phyloP scores from a whole-genome alignment of 2,113 vertebrate species.

The Phylloscopus trochiloides region DNA sequence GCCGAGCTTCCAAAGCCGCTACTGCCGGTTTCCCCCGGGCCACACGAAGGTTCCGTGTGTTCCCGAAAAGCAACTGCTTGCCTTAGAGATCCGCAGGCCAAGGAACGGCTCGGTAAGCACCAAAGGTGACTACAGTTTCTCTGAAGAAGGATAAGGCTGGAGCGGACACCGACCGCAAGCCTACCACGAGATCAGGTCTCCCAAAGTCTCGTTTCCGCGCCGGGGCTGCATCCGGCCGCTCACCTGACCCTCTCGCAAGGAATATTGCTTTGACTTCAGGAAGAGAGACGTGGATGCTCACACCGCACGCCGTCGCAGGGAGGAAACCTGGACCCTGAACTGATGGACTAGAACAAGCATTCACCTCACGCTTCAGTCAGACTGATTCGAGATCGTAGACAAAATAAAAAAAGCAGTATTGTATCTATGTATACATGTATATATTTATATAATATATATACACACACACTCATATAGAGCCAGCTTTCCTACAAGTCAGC shows the following conservation, averaged over 20 bases:
- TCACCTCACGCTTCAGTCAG: constrained; percentile 63
- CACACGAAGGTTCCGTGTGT: neutral
- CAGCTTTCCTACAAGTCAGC: constrained; percentile 74
- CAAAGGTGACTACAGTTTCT: constrained; percentile 70
- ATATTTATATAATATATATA: constrained; percentile 75
- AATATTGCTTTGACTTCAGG: constrained; percentile 77
- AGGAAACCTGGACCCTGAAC: constrained; percentile 38
- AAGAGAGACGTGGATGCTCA: constrained; percentile 62
- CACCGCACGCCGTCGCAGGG: neutral
- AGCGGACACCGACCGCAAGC: constrained; percentile 43
- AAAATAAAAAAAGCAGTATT: constrained; percentile 71
- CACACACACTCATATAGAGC: constrained; percentile 69
- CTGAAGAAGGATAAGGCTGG: constrained; percentile 69
- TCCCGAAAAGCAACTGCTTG: constrained; percentile 57
- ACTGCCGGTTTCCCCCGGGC: neutral
- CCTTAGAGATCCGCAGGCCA: constrained; percentile 60
- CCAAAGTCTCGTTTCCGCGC: neutral
- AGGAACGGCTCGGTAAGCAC: constrained; percentile 67
- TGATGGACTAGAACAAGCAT: constrained; percentile 32
- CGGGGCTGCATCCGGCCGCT: neutral
- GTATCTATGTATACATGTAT: constrained; percentile 80
- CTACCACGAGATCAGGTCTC: constrained; percentile 39
- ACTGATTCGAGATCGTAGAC: constrained; percentile 54
- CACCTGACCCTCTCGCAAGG: constrained; percentile 33
- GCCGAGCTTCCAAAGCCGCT: neutral